Percentiles rank a stretch among this genome's conserved stretches.
These are phyloP conservation scores for Mantis religiosa DNA, from an alignment of 2,888 invertebrate species.

Conservation along the genomic window DNA sequence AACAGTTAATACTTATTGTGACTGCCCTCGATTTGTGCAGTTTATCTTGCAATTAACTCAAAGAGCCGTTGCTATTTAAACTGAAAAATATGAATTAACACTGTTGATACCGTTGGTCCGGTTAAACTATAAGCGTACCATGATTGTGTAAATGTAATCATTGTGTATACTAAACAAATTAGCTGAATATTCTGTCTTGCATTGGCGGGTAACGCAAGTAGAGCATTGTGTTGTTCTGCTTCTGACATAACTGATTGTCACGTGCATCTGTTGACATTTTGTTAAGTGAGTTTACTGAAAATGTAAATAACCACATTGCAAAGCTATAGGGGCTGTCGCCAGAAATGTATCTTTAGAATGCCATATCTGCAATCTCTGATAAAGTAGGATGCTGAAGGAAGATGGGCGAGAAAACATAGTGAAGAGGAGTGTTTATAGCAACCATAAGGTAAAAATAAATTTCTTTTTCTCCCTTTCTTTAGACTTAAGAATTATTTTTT, in stretches of 20 bases:
- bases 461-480: too few relatives aligned
- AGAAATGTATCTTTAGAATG: background rate
- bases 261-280: conserved; percentile 12
- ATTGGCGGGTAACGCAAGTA: background rate
- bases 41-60: background rate
- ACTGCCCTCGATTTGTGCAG: background rate
- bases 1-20: background rate
- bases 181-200: background rate
- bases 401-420: background rate
- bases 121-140: background rate
- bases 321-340: background rate
- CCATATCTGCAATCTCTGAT: background rate
- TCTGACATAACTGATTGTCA: background rate
- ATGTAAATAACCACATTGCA: background rate
- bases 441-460: background rate
- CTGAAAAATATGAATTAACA: background rate
- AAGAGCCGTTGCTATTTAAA: background rate
- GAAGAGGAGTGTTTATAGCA: background rate
- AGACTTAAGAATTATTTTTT: too few relatives aligned
- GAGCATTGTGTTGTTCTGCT: background rate
- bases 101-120: background rate
- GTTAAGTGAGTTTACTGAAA: background rate
- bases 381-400: background rate
- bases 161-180: background rate
- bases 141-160: background rate